A percentile compares a stretch with the other conserved stretches of the same genome.
These are phyloP conservation scores for Platycnemis pennipes DNA, from an alignment of 2,888 invertebrate genomes.

Conservation along the genomic window DNA sequence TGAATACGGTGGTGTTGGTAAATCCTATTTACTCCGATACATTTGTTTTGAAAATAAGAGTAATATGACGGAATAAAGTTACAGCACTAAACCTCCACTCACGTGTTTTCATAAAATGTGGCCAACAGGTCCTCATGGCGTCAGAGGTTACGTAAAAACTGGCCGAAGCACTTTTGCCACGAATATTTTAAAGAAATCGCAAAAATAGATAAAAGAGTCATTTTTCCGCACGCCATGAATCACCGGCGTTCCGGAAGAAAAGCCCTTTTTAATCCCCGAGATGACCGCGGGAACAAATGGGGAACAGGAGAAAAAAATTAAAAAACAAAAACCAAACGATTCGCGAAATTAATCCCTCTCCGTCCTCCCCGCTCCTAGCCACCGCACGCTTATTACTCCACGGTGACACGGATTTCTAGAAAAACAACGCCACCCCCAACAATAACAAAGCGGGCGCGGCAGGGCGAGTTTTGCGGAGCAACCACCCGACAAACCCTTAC, in stretches of 20 bases:
- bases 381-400: neutral
- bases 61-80: too few species aligned
- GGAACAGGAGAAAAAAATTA: neutral
- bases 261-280: neutral
- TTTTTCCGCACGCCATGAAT: neutral
- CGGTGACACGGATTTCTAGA: neutral
- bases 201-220: neutral
- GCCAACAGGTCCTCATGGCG: too few species aligned
- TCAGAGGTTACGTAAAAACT: neutral
- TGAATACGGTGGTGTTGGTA: too few species aligned
- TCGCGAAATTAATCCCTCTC: conserved; percentile 36
- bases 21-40: too few species aligned
- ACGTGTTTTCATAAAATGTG: too few species aligned
- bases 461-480: neutral
- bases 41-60: too few species aligned
- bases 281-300: neutral
- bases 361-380: neutral
- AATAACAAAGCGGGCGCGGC: neutral
- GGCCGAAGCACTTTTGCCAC: neutral
- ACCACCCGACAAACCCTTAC: neutral
- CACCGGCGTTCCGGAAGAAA: neutral
- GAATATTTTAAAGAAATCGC: neutral
- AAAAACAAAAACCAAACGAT: neutral
- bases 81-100: too few species aligned
- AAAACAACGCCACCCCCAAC: neutral